Conservation (phyloP, 2,797 vertebrate genomes). For the Rachycentron canadum region DNA sequence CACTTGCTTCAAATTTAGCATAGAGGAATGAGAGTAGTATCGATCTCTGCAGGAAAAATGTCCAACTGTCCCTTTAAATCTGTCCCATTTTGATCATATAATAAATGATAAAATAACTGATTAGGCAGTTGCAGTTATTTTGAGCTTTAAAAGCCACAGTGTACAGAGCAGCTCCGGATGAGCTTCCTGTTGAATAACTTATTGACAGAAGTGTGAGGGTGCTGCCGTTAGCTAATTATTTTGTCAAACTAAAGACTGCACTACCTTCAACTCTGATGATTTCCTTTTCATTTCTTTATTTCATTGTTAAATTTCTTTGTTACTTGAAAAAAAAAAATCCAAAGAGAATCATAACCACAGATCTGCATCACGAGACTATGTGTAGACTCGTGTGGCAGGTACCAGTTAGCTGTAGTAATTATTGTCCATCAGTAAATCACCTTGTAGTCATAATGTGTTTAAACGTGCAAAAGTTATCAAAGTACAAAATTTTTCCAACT, state of each 20-base stretch:
- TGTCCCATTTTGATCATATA: constrained; percentile 40
- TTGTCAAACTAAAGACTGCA: constrained; percentile 55
- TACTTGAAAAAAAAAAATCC: constrained; percentile 44
- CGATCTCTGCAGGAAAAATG: background rate
- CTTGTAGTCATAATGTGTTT: constrained; percentile 50
- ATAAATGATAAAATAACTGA: constrained; percentile 39
- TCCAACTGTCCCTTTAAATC: constrained; percentile 11
- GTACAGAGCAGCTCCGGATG: constrained; percentile 25
- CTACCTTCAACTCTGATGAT: constrained; percentile 43
- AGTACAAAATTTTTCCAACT: constrained; percentile 58
- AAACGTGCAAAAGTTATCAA: constrained; percentile 50
- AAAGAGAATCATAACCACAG: constrained; percentile 41
- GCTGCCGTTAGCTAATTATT: constrained; percentile 43
- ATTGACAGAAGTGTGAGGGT: constrained; percentile 43
- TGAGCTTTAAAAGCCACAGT: constrained; percentile 57
- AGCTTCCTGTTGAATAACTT: constrained; percentile 53
- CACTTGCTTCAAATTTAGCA: background rate
- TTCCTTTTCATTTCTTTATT: constrained; percentile 27
- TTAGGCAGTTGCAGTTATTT: constrained; percentile 33
- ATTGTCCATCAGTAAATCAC: constrained; percentile 22
- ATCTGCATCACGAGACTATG: constrained; percentile 22
- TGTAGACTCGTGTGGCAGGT: constrained; percentile 18
- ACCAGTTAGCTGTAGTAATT: constrained; percentile 22
- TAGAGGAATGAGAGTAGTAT: background rate
- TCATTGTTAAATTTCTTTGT: constrained; percentile 22